A percentile compares a stretch with the other conserved stretches of the same genome.
These are phyloP conservation scores for Pachymerium ferrugineum DNA, from an alignment of 2,888 invertebrate species.

Conservation along the genomic window DNA sequence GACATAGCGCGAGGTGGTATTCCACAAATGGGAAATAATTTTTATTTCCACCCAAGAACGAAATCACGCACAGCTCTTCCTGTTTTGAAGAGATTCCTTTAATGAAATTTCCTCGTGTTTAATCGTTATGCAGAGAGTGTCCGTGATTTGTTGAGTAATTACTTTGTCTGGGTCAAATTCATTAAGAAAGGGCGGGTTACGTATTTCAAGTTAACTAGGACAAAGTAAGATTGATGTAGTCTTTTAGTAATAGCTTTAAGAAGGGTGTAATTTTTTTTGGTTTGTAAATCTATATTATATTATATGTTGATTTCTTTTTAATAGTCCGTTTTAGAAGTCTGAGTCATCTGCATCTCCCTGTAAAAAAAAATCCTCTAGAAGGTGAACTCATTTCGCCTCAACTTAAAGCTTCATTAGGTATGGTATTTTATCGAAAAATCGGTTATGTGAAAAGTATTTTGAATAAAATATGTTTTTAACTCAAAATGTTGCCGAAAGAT, in stretches of 20 bases:
- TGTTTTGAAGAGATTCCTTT: too few species aligned
- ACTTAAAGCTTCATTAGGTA: conserved; percentile 1
- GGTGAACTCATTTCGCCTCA: neutral
- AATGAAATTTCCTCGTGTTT: neutral
- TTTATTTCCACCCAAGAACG: neutral
- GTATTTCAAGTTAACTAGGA: neutral
- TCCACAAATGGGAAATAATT: neutral
- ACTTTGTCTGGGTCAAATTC: neutral
- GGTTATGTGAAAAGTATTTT: too few species aligned
- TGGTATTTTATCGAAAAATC: neutral
- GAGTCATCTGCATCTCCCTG: conserved; percentile 8
- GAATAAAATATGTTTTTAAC: too few species aligned
- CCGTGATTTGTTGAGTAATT: neutral
- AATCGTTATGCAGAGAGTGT: neutral
- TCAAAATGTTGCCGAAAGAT: too few species aligned
- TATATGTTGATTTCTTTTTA: neutral
- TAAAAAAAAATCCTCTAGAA: neutral
- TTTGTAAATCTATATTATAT: neutral
- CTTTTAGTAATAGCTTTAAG: too few species aligned
- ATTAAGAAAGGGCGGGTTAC: neutral
- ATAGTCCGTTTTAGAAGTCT: neutral
- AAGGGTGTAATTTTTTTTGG: too few species aligned
- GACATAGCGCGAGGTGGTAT: conserved; percentile 45
- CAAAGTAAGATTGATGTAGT: too few species aligned
- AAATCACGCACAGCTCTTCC: neutral